These are phyloP conservation scores for Agrilus mali DNA, from an alignment of 2,888 invertebrate genomes.

Conservation along the genomic window DNA sequence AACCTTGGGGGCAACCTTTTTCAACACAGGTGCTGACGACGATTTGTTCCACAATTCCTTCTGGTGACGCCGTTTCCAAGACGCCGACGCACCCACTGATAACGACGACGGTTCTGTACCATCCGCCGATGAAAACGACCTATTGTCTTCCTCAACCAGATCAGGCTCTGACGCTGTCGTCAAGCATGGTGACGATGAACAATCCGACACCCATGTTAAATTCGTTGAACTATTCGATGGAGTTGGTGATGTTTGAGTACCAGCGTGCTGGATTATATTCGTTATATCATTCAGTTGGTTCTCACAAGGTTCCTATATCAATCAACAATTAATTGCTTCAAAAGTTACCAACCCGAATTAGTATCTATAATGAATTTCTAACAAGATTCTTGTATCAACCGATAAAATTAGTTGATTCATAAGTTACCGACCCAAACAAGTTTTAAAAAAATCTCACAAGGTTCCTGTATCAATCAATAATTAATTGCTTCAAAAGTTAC, in stretches of 20 bases:
- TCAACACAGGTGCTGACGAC: slow-evolving; percentile 33
- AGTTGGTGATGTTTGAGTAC: slow-evolving; percentile 31
- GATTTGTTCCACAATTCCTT: slow-evolving; percentile 29
- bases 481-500: too few species aligned
- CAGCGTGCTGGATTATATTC: slow-evolving; percentile 14
- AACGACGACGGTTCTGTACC: slow-evolving; percentile 12
- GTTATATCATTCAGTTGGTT: slow-evolving; percentile 6
- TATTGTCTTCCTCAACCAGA: slow-evolving; percentile 14
- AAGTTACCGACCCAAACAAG: too few species aligned
- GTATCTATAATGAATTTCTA: too few species aligned
- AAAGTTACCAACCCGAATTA: too few species aligned
- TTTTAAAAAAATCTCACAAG: too few species aligned
- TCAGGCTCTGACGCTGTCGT: slow-evolving; percentile 25
- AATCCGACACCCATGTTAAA: slow-evolving; percentile 34
- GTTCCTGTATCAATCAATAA: slow-evolving; percentile 1
- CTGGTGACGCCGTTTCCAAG: slow-evolving; percentile 11
- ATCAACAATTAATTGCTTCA: too few species aligned
- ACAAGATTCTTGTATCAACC: too few species aligned
- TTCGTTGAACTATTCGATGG: slow-evolving; percentile 35
- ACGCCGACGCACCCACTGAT: slow-evolving; percentile 10
- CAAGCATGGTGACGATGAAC: slow-evolving; percentile 28
- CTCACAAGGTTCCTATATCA: slow-evolving; percentile 6
- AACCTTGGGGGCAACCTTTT: slow-evolving; percentile 26
- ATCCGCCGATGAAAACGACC: slow-evolving; percentile 17
- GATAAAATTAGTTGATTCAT: too few species aligned